phyloP scores from a whole-genome alignment of 2,797 vertebrate genomes.

The Smutsia temminckii region DNA sequence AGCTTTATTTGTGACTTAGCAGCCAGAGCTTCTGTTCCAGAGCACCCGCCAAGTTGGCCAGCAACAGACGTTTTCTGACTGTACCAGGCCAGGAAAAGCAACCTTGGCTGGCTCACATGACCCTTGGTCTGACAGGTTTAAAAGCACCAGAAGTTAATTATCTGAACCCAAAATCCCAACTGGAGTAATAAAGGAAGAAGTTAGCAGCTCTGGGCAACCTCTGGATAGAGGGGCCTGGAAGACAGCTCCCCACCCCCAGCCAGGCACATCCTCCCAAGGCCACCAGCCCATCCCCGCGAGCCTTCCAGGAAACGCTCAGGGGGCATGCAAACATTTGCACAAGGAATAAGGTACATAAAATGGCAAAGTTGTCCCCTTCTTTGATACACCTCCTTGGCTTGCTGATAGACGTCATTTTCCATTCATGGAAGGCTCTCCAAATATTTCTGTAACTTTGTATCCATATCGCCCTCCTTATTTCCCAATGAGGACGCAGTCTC shows the following conservation, averaged over 20 bases:
- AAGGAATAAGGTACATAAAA: neutral
- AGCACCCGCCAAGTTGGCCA: constrained; percentile 44
- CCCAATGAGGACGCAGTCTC: neutral
- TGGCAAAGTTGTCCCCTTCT: neutral
- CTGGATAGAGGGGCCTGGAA: neutral
- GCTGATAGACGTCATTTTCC: neutral
- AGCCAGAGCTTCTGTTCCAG: constrained; percentile 20
- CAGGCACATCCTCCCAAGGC: neutral
- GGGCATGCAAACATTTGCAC: accelerated
- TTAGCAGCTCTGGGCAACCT: neutral
- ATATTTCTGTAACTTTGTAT: neutral
- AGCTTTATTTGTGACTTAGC: neutral
- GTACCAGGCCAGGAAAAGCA: neutral
- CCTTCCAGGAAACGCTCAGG: too few relatives aligned
- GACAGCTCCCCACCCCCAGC: neutral
- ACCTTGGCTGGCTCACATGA: neutral
- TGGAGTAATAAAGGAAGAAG: neutral
- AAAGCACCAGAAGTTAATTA: neutral
- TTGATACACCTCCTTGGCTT: neutral
- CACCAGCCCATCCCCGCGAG: accelerated
- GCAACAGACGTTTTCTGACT: neutral
- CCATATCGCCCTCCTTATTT: neutral
- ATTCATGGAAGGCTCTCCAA: neutral
- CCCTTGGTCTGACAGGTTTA: neutral
- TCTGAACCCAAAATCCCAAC: neutral